Conservation (phyloP, 2,113 vertebrate genomes). For the Larimichthys polyactis region DNA sequence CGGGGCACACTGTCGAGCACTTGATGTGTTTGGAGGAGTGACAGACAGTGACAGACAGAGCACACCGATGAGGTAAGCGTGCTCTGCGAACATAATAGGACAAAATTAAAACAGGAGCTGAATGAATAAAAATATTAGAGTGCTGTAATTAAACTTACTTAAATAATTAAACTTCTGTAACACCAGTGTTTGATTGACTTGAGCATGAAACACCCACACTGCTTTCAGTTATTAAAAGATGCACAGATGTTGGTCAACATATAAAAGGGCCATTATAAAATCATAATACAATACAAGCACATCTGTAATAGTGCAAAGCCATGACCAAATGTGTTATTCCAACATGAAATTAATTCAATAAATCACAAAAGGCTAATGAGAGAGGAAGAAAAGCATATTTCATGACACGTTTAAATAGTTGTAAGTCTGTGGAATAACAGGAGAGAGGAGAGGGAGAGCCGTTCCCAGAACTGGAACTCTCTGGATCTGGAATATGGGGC, state of each 20-base stretch:
- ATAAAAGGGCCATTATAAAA: constrained; percentile 30
- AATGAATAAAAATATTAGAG: constrained; percentile 26
- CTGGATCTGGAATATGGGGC: constrained; percentile 61
- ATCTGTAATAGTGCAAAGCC: neutral
- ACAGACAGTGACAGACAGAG: constrained; percentile 8
- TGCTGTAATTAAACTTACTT: constrained; percentile 49
- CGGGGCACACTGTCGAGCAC: constrained; percentile 6
- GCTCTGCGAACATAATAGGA: constrained; percentile 14
- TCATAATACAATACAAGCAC: neutral
- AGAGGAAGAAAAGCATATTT: constrained; percentile 62
- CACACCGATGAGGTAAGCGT: neutral
- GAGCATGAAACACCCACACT: constrained; percentile 6
- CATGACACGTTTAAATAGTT: constrained; percentile 60
- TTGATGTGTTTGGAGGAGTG: constrained; percentile 24
- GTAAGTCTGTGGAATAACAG: constrained; percentile 65
- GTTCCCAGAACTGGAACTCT: constrained; percentile 70
- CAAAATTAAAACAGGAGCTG: constrained; percentile 22
- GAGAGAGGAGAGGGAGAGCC: constrained; percentile 20
- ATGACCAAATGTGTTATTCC: constrained; percentile 1
- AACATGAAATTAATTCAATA: constrained; percentile 55
- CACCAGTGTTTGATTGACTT: constrained; percentile 25
- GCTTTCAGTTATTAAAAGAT: neutral
- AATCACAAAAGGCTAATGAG: constrained; percentile 67
- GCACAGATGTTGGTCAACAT: neutral
- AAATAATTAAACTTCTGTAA: constrained; percentile 37